Evolutionary conservation across 2,888 invertebrate genomes (phyloP).

Genomic region (Oxystoma pomonae): DNA sequence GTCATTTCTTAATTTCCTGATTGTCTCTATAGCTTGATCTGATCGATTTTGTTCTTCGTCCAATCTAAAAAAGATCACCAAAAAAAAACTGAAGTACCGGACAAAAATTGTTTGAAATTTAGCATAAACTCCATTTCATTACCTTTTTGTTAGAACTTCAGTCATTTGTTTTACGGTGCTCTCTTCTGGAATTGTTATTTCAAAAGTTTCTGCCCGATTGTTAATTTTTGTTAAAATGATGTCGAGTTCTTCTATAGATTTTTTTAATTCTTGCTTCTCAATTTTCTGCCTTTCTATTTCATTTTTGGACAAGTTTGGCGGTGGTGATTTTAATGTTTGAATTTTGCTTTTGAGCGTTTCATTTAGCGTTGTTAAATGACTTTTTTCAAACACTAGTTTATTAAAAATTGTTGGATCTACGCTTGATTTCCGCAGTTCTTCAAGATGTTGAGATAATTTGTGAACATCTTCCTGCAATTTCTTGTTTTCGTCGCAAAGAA

Average conservation of each 20-base stretch:
- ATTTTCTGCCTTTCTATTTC: slow-evolving; percentile 22
- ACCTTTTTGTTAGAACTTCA: slow-evolving; percentile 23
- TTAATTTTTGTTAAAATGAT: slow-evolving; percentile 28
- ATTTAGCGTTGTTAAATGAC: slow-evolving; percentile 24
- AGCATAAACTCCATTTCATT: no score
- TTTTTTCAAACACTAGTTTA: slow-evolving; percentile 26
- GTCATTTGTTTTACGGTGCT: slow-evolving; percentile 23
- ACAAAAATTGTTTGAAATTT: no score
- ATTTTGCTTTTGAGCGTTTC: slow-evolving; percentile 28
- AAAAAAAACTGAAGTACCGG: no score
- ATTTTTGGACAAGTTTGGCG: slow-evolving; percentile 13
- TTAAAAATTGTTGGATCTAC: slow-evolving; percentile 26
- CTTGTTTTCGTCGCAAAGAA: slow-evolving; percentile 29
- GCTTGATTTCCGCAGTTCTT: slow-evolving; percentile 22
- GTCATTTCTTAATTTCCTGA: slow-evolving; percentile 29
- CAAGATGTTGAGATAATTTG: slow-evolving; percentile 27
- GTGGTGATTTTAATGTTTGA: slow-evolving; percentile 16
- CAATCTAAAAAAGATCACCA: slow-evolving; percentile 11
- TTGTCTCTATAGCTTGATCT: slow-evolving; percentile 28
- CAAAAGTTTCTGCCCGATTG: slow-evolving; percentile 25
- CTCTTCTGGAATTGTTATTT: slow-evolving; percentile 23
- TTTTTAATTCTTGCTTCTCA: slow-evolving; percentile 25
- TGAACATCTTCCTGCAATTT: slow-evolving; percentile 28
- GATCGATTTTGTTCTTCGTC: slow-evolving; percentile 28
- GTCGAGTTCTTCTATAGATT: slow-evolving; percentile 28